A percentile compares a stretch with the other conserved stretches of the same genome.
These are phyloP conservation scores for Oscheius onirici DNA, from an alignment of 2,888 invertebrate genomes.

Conservation along the genomic window DNA sequence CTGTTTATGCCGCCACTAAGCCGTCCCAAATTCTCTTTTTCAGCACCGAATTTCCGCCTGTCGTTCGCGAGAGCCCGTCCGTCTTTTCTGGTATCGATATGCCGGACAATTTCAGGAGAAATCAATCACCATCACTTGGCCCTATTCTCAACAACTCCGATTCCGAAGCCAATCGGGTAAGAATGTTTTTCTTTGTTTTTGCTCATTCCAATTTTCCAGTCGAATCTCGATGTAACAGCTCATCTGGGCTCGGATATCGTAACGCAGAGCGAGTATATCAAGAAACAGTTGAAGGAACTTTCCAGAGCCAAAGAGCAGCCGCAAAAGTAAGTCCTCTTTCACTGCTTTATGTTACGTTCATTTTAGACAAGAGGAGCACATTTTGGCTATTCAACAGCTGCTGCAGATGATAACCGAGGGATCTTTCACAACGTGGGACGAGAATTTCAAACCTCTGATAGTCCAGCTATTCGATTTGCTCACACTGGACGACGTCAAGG, in stretches of 20 bases:
- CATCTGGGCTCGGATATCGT: slow-evolving; percentile 6
- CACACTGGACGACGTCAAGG: neutral
- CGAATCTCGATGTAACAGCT: slow-evolving; percentile 13
- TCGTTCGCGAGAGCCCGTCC: neutral
- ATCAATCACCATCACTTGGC: slow-evolving; percentile 3
- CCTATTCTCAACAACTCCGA: slow-evolving; percentile 18
- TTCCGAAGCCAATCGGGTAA: slow-evolving; percentile 3
- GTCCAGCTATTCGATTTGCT: slow-evolving; percentile 72
- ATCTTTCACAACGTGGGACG: slow-evolving; percentile 74
- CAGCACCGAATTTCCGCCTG: neutral
- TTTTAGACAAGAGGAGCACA: slow-evolving; percentile 29
- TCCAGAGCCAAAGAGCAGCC: neutral
- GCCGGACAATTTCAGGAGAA: slow-evolving; percentile 3
- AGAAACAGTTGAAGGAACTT: slow-evolving; percentile 23
- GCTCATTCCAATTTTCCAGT: neutral
- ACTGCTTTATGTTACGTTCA: neutral
- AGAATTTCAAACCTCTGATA: slow-evolving; percentile 77
- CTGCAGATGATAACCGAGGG: slow-evolving; percentile 74
- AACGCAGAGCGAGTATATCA: slow-evolving; percentile 29
- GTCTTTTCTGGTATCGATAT: neutral
- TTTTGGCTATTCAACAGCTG: slow-evolving; percentile 72
- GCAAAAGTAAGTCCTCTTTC: neutral
- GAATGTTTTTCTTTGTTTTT: neutral
- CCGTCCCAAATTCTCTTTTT: neutral
- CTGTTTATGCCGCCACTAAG: neutral